Percentiles rank a stretch among this genome's conserved stretches.
Evolutionary conservation across 2,797 vertebrate species (phyloP).

Genomic region (Clarias platycephalus): DNA sequence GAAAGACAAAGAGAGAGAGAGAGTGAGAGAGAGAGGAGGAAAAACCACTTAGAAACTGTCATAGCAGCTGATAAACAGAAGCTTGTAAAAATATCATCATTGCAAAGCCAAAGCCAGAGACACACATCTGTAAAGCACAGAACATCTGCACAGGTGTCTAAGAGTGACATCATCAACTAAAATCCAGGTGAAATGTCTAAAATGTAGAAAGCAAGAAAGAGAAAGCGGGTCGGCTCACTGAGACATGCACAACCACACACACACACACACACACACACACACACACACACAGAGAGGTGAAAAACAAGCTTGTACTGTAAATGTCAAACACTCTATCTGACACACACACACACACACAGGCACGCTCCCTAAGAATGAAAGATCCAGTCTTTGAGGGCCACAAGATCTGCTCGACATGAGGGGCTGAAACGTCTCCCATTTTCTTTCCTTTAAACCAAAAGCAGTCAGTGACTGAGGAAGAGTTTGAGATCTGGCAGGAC

Average conservation of each 20-base stretch:
- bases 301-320: no score
- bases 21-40: conserved; percentile 1
- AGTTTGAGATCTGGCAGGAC: conserved; percentile 56
- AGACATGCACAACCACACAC: conserved; percentile 43
- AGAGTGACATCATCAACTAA: conserved; percentile 36
- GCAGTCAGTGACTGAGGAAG: conserved; percentile 34
- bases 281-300: background rate
- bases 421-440: conserved; percentile 40
- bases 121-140: conserved; percentile 27
- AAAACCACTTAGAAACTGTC: conserved; percentile 3
- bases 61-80: background rate
- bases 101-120: conserved; percentile 32
- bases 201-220: conserved; percentile 26
- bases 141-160: conserved; percentile 28
- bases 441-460: conserved; percentile 36
- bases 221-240: conserved; percentile 43
- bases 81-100: background rate
- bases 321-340: conserved; percentile 39
- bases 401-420: conserved; percentile 59
- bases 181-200: conserved; percentile 40
- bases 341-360: conserved; percentile 48
- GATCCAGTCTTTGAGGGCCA: conserved; percentile 61
- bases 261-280: conserved; percentile 12
- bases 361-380: conserved; percentile 46
- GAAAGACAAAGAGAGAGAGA: background rate